Evolutionary conservation across 2,113 vertebrate species (phyloP).

Genomic region (Prunella himalayana): DNA sequence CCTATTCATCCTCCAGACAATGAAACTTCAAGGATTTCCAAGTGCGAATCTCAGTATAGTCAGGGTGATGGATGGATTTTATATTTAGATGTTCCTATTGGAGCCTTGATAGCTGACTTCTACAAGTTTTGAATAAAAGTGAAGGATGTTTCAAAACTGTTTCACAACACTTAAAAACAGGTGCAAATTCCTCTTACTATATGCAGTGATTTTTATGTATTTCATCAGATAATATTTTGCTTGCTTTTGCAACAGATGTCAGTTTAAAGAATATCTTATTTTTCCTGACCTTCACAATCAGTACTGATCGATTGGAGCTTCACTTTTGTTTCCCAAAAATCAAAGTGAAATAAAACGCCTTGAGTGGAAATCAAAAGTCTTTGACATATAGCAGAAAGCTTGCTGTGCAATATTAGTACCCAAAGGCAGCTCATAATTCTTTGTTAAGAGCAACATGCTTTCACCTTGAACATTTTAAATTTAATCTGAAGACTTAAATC

Average conservation of each 20-base stretch:
- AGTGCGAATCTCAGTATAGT: background rate
- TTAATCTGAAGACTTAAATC: slow-evolving; percentile 69
- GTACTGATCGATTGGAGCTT: slow-evolving; percentile 84
- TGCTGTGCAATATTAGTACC: slow-evolving; percentile 77
- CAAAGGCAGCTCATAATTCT: slow-evolving; percentile 75
- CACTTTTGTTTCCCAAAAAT: slow-evolving; percentile 91
- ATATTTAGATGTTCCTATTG: background rate
- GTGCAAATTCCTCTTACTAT: background rate
- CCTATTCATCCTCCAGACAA: background rate
- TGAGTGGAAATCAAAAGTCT: slow-evolving; percentile 97
- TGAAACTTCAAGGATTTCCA: slow-evolving; percentile 11
- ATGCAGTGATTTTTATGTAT: slow-evolving; percentile 36
- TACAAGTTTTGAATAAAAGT: background rate
- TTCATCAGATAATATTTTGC: slow-evolving; percentile 56
- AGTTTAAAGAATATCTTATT: slow-evolving; percentile 68
- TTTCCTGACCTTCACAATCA: slow-evolving; percentile 88
- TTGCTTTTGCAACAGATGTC: slow-evolving; percentile 60
- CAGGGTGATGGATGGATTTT: background rate
- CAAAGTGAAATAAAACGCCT: slow-evolving; percentile 92
- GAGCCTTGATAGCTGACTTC: background rate
- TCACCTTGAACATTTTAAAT: slow-evolving; percentile 68
- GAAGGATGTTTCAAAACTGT: background rate
- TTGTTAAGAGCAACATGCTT: slow-evolving; percentile 75
- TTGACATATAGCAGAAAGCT: slow-evolving; percentile 79
- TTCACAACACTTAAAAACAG: background rate